These are phyloP conservation scores for Trichomycterus rosablanca DNA, from an alignment of 2,113 vertebrate genomes.

Conservation along the genomic window DNA sequence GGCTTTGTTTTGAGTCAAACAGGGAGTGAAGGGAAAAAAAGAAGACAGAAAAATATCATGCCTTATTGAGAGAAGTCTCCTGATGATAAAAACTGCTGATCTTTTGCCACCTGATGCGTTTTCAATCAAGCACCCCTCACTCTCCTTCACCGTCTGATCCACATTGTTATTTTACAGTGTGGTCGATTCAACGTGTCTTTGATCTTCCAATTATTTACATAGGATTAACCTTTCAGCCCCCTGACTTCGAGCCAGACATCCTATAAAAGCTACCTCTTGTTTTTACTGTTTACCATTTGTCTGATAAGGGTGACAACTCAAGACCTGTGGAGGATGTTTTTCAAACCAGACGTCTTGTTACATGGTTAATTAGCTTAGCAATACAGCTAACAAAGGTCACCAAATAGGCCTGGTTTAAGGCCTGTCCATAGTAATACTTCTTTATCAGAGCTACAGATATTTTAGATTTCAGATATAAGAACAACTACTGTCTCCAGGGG, in stretches of 20 bases:
- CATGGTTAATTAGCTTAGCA: conserved; percentile 49
- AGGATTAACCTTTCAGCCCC: conserved; percentile 25
- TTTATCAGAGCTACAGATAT: conserved; percentile 13
- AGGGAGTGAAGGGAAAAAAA: conserved; percentile 32
- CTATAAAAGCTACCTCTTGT: conserved; percentile 2
- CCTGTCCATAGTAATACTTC: too few species aligned
- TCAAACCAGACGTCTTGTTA: conserved; percentile 31
- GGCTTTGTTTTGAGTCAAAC: conserved; percentile 44
- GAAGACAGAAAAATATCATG: background rate
- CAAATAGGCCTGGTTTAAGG: too few species aligned
- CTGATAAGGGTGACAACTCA: background rate
- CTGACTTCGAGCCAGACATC: background rate
- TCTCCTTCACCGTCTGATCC: conserved; percentile 1
- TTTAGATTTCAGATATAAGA: too few species aligned
- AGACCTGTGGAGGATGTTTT: conserved; percentile 7
- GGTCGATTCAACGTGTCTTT: conserved; percentile 14
- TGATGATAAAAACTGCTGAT: conserved; percentile 46
- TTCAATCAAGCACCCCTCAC: conserved; percentile 34
- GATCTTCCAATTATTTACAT: conserved; percentile 36
- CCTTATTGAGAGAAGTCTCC: conserved; percentile 30
- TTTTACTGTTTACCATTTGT: conserved; percentile 14
- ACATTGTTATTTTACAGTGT: background rate
- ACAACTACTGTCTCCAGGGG: too few species aligned
- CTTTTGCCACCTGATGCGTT: conserved; percentile 14
- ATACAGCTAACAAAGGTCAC: conserved; percentile 48